Base-by-base conservation (phyloP, 92 coral and sea anemone species). In the Porites evermanni region DNA sequence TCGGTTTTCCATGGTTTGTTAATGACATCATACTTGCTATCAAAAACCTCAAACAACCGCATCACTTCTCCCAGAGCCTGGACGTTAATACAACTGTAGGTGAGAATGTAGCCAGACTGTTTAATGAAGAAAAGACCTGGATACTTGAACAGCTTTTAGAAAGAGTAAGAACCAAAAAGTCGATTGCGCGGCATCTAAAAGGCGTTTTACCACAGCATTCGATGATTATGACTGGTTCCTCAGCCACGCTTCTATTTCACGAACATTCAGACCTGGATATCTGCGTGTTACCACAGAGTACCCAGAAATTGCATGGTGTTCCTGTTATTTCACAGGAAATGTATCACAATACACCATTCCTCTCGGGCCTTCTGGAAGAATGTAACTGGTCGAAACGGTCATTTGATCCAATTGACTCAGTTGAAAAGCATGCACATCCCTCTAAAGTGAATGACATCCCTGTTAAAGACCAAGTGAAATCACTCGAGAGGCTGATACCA, bases 1-100 rank as follows among this genome's bases (percentile, higher is more conserved):
- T 97, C 75, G 95, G 98, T 44, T 93, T 97, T 64, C 99, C 99
- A n/a, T 97, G 99, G 99, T 79, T 97, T 18, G 92, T 97, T 61
- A 98, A 93, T 86, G 99, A 97, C 89, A 95, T 97, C 87, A 90
- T 97, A 91, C 76, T 92, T 7, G 70, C 92, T 11, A 84, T 97
- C 79, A 75, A 79, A 56, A 47, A 52, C 13, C 79, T 20, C 72
- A 20, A 76, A 71, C 71, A n/a, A 29, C 64, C 63, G 63, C 83
- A 47, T 26, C 5, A 65, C 47, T 16, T 32, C 47, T 32, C 47
- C 18, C 83, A 61, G 80, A 69, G 66, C 56, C 13, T 67, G 4
- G 56, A 82, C 13, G 77, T 80, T 18, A 32, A 60, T 0, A 29
- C 77, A 18, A 24, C 60, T 14, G 84, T 97, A 53, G 92, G 91